Evolutionary conservation across 2,888 invertebrate genomes (phyloP), one percentile per base, ranked within the genome.

Genomic region (Leuctra nigra): DNA sequence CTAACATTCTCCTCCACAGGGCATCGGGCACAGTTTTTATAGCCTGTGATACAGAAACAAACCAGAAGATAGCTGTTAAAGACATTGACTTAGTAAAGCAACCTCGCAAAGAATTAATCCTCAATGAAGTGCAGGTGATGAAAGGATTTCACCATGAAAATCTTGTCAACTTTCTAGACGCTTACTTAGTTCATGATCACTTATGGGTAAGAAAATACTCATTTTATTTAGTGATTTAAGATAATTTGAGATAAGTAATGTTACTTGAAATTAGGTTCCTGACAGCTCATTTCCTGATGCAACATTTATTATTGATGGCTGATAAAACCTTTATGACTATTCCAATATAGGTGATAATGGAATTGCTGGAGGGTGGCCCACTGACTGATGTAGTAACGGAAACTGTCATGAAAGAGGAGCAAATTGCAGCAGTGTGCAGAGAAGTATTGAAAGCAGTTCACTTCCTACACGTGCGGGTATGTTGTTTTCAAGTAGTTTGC

Each of bases 351-450:
- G 70, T 94, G 0, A 86, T 95, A 1, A 95, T 97, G 94, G 97
- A 97, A 72, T 81, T 93, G 55, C 78, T 98, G 59, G 91, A 93
- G 65, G 94, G 97, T 4, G 98, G 98, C 0, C 92, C 96, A 7
- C 75, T 98, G 47, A 98, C 98, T 0, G 96, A 97, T 68, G 96
- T 98, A 0, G 97, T 97, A 35, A 95, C 93, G 1, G 96, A 97
- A 73, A 96, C 96, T 0, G 86, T 96, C 6, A 91, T 98, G 91
- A 92, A 94, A 66, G 96, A 97, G 69, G 86, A 88, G 0, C 97
- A 98, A 70, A 98, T 98, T 55, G 96, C 97, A 0, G 92, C 95
- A 2, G 93, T 98, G 4, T 91, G 93, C 66, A 81, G 86, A 22
- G 96, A 97, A 73, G 87, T 89, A 41, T 74, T 97, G 3, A 84